Evolutionary conservation across 2,888 invertebrate species (phyloP), one percentile per base, ranked within the genome.

Genomic region (Aelia acuminata): DNA sequence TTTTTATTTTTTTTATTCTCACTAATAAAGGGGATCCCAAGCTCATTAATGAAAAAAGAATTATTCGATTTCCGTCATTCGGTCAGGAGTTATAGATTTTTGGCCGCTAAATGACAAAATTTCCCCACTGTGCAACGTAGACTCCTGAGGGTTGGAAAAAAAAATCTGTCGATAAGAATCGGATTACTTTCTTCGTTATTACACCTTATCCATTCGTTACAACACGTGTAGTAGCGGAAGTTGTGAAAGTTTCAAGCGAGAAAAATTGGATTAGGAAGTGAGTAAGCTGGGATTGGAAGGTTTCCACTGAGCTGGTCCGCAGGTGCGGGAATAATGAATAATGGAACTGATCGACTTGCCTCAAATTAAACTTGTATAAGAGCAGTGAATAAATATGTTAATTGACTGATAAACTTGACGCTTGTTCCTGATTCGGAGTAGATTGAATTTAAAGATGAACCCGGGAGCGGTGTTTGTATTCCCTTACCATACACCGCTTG

Each of bases 381-480:
- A 63, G 63, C 31, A 31, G 31, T 31, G 63, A 63, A 63, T 31
- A 63, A 63, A 63, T 63, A 63, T 63, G 63, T 31, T 63, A 63
- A 63, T 63, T 63, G 2, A 63, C 63, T 63, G 63, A 63, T 63
- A 63, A 63, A 63, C 63, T 63, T 31, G 3, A 63, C 31, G 31
- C 63, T 63, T 63, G 31, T 63, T 63, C 18, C 63, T 18, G 63
- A 63, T 63, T 63, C 63, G 31, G 31, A 15, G 18, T 63, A 63
- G 63, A 63, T 63, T 63, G 63, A 63, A 31, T 31, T 63, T 63
- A 63, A 63, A 63, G 13, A 31, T 31, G 63, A 63, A 31, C 63
- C 63, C 31, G 31, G 0, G 18, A 26, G n/a, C n/a, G 63, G 18
- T 63, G 31, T 63, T 63, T 63, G 63, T 15, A 31, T 4, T 63